Percentiles rank a stretch among this genome's conserved stretches.
Evolutionary conservation across 2,888 invertebrate genomes (phyloP).

Genomic region (Epirrita christyi): DNA sequence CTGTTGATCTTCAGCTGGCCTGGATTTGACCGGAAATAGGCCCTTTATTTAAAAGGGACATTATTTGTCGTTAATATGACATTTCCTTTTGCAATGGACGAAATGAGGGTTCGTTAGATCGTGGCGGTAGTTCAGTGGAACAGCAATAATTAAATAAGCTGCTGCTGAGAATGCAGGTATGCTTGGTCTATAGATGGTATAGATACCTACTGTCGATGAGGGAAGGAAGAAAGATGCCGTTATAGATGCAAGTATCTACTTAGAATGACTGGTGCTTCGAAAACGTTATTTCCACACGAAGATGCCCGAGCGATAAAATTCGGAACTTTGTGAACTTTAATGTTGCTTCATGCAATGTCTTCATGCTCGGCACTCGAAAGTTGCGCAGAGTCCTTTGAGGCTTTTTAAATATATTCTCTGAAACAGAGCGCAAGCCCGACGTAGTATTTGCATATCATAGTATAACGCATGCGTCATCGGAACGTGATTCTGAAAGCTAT

Average conservation of each 20-base stretch:
- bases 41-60: slow-evolving; percentile 1
- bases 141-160: no score
- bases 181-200: no score
- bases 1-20: slow-evolving; percentile 4
- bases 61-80: slow-evolving; percentile 8
- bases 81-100: slow-evolving; percentile 10
- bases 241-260: no score
- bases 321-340: slow-evolving; percentile 12
- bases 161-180: no score
- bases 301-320: slow-evolving; percentile 3
- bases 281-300: slow-evolving; percentile 1
- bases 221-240: no score
- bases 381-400: slow-evolving; percentile 13
- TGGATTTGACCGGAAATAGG: neutral
- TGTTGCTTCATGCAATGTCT: neutral
- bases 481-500: slow-evolving; percentile 28
- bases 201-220: no score
- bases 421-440: slow-evolving; percentile 1
- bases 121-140: no score
- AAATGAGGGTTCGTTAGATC: no score
- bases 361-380: slow-evolving; percentile 6
- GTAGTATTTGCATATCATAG: slow-evolving; percentile 24
- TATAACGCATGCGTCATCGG: slow-evolving; percentile 24
- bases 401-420: slow-evolving; percentile 30
- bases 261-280: neutral